A percentile compares a stretch with the other conserved stretches of the same genome.
Conservation (phyloP, 2,797 vertebrate species). For the Rhinella marina region DNA sequence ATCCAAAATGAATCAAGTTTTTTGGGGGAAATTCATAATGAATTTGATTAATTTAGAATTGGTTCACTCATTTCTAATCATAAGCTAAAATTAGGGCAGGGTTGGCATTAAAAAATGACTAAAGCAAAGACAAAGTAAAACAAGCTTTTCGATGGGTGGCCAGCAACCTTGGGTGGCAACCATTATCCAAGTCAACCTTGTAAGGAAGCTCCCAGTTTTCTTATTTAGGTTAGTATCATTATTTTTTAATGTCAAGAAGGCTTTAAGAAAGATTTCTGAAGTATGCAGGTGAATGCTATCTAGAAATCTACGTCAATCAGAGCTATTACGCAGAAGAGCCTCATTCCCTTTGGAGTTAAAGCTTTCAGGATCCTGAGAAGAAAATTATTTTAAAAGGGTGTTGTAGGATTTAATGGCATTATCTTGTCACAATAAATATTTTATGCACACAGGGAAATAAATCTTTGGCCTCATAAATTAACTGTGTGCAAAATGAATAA, state of each 20-base stretch:
- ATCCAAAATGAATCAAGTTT: too few species aligned
- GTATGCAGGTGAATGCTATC: slow-evolving; percentile 25
- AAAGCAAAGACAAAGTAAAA: too few species aligned
- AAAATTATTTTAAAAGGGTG: slow-evolving; percentile 59
- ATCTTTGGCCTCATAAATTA: slow-evolving; percentile 61
- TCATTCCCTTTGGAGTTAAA: slow-evolving; percentile 57
- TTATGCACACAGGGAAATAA: slow-evolving; percentile 57
- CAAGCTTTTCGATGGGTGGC: too few species aligned
- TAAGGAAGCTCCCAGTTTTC: not conserved
- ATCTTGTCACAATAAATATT: slow-evolving; percentile 62
- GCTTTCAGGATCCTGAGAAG: slow-evolving; percentile 56
- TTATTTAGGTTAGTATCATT: slow-evolving; percentile 27
- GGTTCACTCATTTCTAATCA: too few species aligned
- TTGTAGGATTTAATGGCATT: slow-evolving; percentile 62
- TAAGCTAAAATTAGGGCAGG: too few species aligned
- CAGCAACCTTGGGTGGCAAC: too few species aligned
- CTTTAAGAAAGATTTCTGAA: not conserved
- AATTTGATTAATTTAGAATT: too few species aligned
- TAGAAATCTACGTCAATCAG: slow-evolving; percentile 39
- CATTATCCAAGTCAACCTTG: not conserved
- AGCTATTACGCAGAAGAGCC: slow-evolving; percentile 34
- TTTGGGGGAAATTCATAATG: too few species aligned
- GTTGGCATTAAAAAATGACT: too few species aligned
- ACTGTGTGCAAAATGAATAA: slow-evolving; percentile 57
- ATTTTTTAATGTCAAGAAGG: slow-evolving; percentile 24